phyloP scores from a whole-genome alignment of 2,797 vertebrate genomes.

The Notoglanidium macrostoma region DNA sequence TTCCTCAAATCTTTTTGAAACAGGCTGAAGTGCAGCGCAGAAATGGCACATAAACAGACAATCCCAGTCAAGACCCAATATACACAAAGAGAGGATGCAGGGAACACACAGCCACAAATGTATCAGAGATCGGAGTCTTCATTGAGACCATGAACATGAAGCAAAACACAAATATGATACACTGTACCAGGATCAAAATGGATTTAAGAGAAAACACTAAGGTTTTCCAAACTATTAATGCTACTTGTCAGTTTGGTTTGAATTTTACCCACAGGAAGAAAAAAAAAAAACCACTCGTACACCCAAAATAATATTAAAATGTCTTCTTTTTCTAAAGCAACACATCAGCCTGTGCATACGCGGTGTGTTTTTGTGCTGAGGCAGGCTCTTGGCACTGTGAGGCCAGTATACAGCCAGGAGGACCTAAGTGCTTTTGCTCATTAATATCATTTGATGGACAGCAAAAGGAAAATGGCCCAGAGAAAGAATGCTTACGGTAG shows the following conservation, averaged over 20 bases:
- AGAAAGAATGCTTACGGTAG: conserved; percentile 74
- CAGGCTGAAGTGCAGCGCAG: conserved; percentile 68
- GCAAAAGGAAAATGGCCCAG: conserved; percentile 40
- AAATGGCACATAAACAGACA: conserved; percentile 60
- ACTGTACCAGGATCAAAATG: conserved; percentile 23
- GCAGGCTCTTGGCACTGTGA: conserved; percentile 69
- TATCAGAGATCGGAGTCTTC: conserved; percentile 30
- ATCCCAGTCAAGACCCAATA: conserved; percentile 62
- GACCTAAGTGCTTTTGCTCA: conserved; percentile 71
- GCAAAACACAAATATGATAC: conserved; percentile 35
- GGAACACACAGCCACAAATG: conserved; percentile 59
- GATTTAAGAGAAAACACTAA: conserved; percentile 22
- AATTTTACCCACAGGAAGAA: neutral
- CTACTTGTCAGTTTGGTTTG: conserved; percentile 11
- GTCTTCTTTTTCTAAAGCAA: conserved; percentile 32
- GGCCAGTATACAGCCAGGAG: conserved; percentile 56
- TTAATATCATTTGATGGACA: conserved; percentile 69
- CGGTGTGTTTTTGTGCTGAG: conserved; percentile 60
- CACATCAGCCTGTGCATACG: conserved; percentile 47
- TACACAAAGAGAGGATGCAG: conserved; percentile 61
- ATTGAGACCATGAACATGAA: conserved; percentile 27
- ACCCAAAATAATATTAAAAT: conserved; percentile 27
- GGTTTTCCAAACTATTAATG: neutral
- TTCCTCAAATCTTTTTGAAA: conserved; percentile 66
- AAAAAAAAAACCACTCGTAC: neutral